Percentiles rank a stretch among this genome's conserved stretches.
phyloP scores from a whole-genome alignment of 2,888 invertebrate species.

The Steinernema hermaphroditum region DNA sequence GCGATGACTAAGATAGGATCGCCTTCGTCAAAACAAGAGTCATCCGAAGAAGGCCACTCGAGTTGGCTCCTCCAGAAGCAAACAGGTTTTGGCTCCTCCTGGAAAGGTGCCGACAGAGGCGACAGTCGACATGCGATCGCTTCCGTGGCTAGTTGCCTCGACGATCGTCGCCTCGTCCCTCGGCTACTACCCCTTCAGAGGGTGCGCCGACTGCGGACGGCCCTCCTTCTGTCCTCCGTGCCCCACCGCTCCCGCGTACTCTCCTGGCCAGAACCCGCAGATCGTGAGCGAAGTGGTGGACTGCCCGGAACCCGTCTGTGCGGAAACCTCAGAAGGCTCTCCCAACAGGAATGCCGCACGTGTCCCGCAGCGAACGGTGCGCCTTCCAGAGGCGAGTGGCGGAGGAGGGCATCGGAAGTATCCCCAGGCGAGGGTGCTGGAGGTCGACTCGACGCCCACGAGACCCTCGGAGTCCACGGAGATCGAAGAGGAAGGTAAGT shows the following conservation, averaged over 20 bases:
- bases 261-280: neutral
- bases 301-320: neutral
- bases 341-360: neutral
- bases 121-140: neutral
- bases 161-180: neutral
- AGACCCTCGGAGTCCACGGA: neutral
- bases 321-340: neutral
- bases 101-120: neutral
- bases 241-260: neutral
- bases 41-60: neutral
- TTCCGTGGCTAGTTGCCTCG: constrained; percentile 3
- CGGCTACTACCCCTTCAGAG: neutral
- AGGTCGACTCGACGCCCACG: neutral
- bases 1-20: constrained; percentile 1
- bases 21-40: constrained; percentile 7
- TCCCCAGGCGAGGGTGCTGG: neutral
- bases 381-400: no score
- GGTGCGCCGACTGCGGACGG: neutral
- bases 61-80: neutral
- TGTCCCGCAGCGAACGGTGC: neutral
- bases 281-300: neutral
- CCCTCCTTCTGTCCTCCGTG: neutral
- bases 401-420: neutral
- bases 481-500: constrained; percentile 13
- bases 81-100: neutral